phyloP scores from a whole-genome alignment of 2,113 vertebrate species.

The Limanda limanda region DNA sequence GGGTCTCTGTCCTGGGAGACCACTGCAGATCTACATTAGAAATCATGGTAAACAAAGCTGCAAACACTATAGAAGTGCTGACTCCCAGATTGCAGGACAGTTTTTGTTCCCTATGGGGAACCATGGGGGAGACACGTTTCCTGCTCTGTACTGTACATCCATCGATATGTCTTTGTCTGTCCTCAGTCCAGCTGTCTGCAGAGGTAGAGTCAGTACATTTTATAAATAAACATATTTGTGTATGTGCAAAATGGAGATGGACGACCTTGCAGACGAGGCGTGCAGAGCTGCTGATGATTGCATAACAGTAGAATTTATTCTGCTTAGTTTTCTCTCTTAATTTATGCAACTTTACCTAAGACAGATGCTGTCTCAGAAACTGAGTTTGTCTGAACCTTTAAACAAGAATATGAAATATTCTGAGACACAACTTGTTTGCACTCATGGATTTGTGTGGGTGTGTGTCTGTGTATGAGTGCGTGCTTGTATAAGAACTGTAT shows the following conservation, averaged over 20 bases:
- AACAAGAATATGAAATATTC: slow-evolving; percentile 18
- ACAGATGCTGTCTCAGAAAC: slow-evolving; percentile 1
- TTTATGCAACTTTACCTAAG: slow-evolving; percentile 16
- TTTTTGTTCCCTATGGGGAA: slow-evolving; percentile 53
- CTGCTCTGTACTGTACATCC: slow-evolving; percentile 1
- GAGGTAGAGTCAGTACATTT: neutral
- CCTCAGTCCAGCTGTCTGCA: neutral
- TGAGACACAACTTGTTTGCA: neutral
- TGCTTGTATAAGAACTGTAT: slow-evolving; percentile 32
- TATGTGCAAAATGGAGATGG: neutral
- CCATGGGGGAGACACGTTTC: slow-evolving; percentile 16
- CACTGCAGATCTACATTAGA: slow-evolving; percentile 52
- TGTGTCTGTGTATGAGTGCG: slow-evolving; percentile 22
- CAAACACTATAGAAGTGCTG: slow-evolving; percentile 61
- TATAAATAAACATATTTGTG: neutral
- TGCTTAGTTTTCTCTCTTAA: slow-evolving; percentile 6
- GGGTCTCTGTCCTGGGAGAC: slow-evolving; percentile 46
- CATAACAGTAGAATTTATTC: neutral
- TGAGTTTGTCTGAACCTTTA: neutral
- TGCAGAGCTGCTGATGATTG: slow-evolving; percentile 9
- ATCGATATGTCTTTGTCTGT: neutral
- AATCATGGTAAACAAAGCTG: slow-evolving; percentile 62
- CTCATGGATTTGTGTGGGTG: slow-evolving; percentile 30
- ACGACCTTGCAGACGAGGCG: neutral
- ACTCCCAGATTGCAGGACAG: slow-evolving; percentile 47